Evolutionary conservation across 1,140 invertebrate genomes (phyloP), one percentile per base, ranked within the genome.

Genomic region (Philopotamus ludificatus): DNA sequence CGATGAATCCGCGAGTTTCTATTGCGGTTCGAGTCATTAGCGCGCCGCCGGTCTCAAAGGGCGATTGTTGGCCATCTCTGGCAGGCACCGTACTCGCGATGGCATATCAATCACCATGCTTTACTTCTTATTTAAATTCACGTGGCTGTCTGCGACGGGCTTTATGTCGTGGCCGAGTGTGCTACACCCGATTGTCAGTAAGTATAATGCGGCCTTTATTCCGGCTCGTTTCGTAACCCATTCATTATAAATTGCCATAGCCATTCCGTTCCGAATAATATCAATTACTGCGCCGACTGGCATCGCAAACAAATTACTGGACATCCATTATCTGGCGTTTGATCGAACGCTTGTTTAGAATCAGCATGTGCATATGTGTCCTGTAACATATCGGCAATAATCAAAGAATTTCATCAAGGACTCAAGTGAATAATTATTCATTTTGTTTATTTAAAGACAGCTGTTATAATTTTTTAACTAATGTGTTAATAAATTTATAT

Each of bases 61-160:
- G 28, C 4, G 4, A 34, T 7, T 34, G 28, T 34, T 34, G 28
- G 12, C 12, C 28, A 34, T 4, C 28, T 12, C 28, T 34, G 28
- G 12, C 12, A 34, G 10, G 18, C 28, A 41, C 50, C 51, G 61
- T 42, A 39, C 54, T 41, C 49, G 12, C 23, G 16, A 22, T 51
- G 20, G 61, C 53, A 63, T 63, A 63, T 63, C 61, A 63, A 63
- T 63, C 61, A 63, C 49, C 21, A n/a, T 42, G 49, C 28, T 63
- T 53, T 54, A 54, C 50, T 63, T 62, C 59, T 62, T 63, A 63
- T 53, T 63, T 42, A 51, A 63, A 63, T 63, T 53, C 61, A 53
- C 28, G 39, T 49, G 41, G 23, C 51, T 23, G 16, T 23, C 23
- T n/a, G 21, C 23, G 51, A 54, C n/a, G n/a, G 51, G 9, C 51